Conservation (phyloP, 2,888 invertebrate genomes). For the Eugnorisma glareosa region DNA sequence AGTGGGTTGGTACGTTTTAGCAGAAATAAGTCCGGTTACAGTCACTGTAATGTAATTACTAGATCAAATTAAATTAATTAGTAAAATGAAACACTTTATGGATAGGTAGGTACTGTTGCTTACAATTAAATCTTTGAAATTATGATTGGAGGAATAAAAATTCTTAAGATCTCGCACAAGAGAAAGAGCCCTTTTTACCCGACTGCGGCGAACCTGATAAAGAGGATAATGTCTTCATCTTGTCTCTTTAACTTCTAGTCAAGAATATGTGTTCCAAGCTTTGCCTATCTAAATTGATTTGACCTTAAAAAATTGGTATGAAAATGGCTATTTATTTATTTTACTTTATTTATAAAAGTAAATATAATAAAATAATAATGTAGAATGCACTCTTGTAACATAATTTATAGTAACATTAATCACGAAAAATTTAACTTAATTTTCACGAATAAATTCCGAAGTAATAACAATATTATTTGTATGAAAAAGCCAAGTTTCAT, state of each 20-base stretch:
- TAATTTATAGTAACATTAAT: not conserved
- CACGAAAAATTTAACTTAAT: not conserved
- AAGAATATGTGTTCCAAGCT: constrained; percentile 18
- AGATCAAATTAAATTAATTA: not conserved
- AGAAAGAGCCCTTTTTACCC: not conserved
- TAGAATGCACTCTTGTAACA: not conserved
- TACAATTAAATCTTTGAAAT: not conserved
- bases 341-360: not conserved
- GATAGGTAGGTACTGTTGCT: not conserved
- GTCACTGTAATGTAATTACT: not conserved
- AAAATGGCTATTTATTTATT: constrained; percentile 1
- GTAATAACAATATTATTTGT: not conserved
- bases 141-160: not conserved
- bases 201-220: not conserved
- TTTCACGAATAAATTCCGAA: not conserved
- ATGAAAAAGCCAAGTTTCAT: not conserved
- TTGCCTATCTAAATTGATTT: not conserved
- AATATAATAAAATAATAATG: constrained; percentile 7
- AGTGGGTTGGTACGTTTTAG: not conserved
- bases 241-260: constrained; percentile 36
- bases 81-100: not conserved
- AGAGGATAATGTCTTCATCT: not conserved
- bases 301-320: not conserved
- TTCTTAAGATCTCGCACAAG: not conserved
- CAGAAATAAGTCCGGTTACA: not conserved